Evolutionary conservation across 2,888 invertebrate species (phyloP).

Genomic region (Incurvaria masculella): DNA sequence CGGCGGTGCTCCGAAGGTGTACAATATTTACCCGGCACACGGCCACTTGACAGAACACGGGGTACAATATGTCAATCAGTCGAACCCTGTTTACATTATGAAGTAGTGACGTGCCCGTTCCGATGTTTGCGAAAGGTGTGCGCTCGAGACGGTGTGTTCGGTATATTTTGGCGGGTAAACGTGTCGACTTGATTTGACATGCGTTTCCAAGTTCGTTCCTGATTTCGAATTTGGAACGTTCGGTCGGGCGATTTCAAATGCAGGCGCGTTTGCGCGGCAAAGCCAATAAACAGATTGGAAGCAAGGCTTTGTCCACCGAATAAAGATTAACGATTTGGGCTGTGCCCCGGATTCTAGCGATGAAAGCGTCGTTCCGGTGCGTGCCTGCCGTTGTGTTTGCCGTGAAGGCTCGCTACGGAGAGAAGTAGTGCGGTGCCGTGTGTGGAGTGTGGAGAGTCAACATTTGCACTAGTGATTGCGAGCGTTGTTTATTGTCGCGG

Average conservation of each 20-base stretch:
- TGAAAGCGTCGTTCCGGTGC: background rate
- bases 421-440: conserved; percentile 17
- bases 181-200: too few relatives aligned
- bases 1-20: background rate
- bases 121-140: too few relatives aligned
- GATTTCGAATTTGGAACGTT: too few relatives aligned
- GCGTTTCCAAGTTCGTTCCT: too few relatives aligned
- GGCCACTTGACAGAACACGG: conserved; percentile 1
- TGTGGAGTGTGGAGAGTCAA: conserved; percentile 21
- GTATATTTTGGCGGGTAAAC: too few relatives aligned
- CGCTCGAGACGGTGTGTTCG: too few relatives aligned
- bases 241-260: too few relatives aligned
- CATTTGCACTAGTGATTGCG: conserved; percentile 42
- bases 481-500: conserved; percentile 26
- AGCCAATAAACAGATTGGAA: too few relatives aligned
- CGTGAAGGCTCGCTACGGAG: conserved; percentile 8
- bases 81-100: background rate
- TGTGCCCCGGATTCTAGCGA: background rate
- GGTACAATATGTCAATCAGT: conserved; percentile 4
- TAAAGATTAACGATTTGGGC: too few relatives aligned
- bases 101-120: background rate
- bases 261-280: too few relatives aligned
- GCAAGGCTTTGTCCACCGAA: too few relatives aligned
- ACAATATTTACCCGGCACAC: background rate
- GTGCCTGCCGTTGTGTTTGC: background rate